Conservation (phyloP, 2,797 vertebrate species). For the Myotis daubentonii region DNA sequence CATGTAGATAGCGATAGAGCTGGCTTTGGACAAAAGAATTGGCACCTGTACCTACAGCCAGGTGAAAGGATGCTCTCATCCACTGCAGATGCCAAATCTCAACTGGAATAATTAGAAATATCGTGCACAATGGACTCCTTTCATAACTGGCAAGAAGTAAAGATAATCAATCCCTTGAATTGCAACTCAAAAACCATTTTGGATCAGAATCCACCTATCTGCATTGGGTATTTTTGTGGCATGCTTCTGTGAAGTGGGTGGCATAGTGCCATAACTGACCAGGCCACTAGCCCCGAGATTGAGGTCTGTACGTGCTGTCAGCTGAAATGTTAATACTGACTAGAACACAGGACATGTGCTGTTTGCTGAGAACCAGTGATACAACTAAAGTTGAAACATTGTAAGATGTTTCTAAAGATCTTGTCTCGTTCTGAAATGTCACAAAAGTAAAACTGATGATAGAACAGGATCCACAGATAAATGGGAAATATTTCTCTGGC, state of each 20-base stretch:
- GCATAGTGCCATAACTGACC: neutral
- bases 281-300: neutral
- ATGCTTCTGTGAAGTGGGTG: neutral
- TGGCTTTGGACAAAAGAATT: neutral
- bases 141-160: neutral
- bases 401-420: neutral
- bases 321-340: slow-evolving; percentile 2
- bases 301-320: neutral
- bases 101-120: neutral
- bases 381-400: neutral
- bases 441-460: neutral
- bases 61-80: neutral
- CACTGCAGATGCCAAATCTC: neutral
- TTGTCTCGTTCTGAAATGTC: neutral
- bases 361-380: neutral
- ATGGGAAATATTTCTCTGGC: neutral
- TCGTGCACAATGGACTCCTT: neutral
- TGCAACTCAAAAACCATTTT: neutral
- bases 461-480: neutral
- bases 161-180: neutral
- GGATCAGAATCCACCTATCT: neutral
- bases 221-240: neutral
- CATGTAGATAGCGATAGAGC: too few species aligned
- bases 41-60: neutral
- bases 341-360: neutral